Conservation (phyloP, 2,888 invertebrate genomes). For the Lochmaea crataegi region DNA sequence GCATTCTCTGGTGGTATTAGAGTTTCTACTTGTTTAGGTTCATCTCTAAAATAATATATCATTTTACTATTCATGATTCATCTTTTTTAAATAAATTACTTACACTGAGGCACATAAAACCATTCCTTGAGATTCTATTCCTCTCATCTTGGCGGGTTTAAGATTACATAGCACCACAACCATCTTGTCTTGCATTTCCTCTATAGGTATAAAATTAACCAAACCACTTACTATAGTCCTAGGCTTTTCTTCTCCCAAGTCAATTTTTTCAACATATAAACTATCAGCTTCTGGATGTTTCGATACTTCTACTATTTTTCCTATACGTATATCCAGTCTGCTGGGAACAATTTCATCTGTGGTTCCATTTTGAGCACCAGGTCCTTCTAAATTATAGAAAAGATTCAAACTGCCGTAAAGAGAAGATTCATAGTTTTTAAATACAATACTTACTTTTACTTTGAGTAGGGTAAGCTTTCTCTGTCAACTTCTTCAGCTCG, state of each 20-base stretch:
- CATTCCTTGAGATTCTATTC: conserved; percentile 93
- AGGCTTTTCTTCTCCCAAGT: conserved; percentile 81
- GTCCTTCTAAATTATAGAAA: conserved; percentile 30
- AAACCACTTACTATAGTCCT: conserved; percentile 88
- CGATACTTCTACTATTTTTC: conserved; percentile 84
- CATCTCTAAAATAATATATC: conserved; percentile 67
- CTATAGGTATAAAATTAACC: conserved; percentile 90
- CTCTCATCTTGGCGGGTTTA: conserved; percentile 96
- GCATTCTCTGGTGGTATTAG: conserved; percentile 81
- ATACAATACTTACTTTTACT: conserved; percentile 67
- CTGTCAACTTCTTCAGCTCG: conserved; percentile 81
- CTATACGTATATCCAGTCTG: conserved; percentile 87
- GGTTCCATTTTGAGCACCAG: conserved; percentile 45
- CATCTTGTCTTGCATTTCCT: conserved; percentile 88
- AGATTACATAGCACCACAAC: conserved; percentile 96
- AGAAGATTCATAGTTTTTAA: not conserved
- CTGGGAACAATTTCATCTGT: conserved; percentile 77
- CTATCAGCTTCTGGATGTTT: conserved; percentile 93
- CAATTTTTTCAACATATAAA: conserved; percentile 92
- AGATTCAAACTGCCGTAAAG: not conserved
- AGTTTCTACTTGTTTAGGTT: conserved; percentile 87
- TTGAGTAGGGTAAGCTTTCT: conserved; percentile 86
- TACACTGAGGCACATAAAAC: conserved; percentile 89
- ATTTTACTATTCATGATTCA: not conserved
- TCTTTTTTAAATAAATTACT: conserved; percentile 43